Evolutionary conservation across 2,113 vertebrate genomes (phyloP).

Genomic region (Chlorodrepanis virens): DNA sequence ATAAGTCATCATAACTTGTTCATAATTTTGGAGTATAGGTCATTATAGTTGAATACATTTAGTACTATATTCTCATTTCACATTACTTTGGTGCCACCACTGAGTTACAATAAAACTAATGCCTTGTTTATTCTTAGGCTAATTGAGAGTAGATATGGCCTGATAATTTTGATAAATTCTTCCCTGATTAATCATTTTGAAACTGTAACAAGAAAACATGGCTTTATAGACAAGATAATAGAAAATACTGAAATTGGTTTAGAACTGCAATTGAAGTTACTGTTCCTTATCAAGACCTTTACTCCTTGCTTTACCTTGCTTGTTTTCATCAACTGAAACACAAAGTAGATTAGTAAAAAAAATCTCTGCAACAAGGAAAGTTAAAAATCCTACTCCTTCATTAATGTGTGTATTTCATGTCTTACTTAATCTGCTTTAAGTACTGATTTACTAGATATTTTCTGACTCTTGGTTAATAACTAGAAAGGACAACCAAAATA

Average conservation of each 20-base stretch:
- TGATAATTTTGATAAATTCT: not conserved
- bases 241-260: not conserved
- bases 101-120: not conserved
- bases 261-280: not conserved
- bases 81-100: not conserved
- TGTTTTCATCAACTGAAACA: not conserved
- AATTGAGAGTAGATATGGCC: not conserved
- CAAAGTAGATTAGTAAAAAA: not conserved
- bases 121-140: not conserved
- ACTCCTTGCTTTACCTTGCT: not conserved
- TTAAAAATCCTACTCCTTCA: not conserved
- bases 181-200: not conserved
- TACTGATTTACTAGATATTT: not conserved
- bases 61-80: not conserved
- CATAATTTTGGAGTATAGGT: not conserved
- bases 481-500: not conserved
- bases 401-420: not conserved
- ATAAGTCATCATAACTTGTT: not conserved
- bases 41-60: not conserved
- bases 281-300: not conserved
- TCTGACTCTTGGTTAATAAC: not conserved
- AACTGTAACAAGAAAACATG: not conserved
- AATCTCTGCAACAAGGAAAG: not conserved
- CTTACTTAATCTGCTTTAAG: not conserved
- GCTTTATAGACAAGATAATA: not conserved